Conservation (phyloP, 37 sponge, comb jelly and placozoan species). For the Agelas oroides region DNA sequence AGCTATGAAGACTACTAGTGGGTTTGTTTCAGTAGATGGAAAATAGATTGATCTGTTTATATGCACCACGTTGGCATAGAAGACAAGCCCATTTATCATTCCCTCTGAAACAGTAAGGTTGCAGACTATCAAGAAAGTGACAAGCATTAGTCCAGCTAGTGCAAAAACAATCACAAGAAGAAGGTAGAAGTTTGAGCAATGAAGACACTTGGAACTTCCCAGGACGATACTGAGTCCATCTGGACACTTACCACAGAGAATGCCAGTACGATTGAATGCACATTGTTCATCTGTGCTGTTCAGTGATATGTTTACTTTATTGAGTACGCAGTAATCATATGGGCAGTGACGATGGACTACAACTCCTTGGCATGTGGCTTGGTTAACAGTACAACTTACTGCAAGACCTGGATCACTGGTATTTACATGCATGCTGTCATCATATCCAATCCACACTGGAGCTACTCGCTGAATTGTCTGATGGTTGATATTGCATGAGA, state of each 20-base stretch:
- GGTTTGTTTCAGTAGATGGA: neutral
- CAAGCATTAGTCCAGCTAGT: neutral
- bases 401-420: too few relatives aligned
- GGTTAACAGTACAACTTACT: too few relatives aligned
- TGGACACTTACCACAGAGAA: neutral
- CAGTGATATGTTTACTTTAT: neutral
- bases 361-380: neutral
- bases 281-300: neutral
- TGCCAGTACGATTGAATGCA: neutral
- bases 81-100: neutral
- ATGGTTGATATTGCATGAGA: neutral
- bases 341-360: neutral
- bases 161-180: neutral
- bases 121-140: neutral
- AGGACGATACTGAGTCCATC: neutral
- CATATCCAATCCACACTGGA: neutral
- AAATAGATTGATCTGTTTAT: neutral
- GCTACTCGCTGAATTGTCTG: neutral
- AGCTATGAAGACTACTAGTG: neutral
- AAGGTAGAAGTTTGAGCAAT: slow-evolving; percentile 1
- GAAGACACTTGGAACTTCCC: neutral
- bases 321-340: neutral
- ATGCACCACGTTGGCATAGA: neutral
- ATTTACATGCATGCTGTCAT: neutral
- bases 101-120: neutral